Conservation (phyloP, 1,140 invertebrate species). For the Luehdorfia chinensis region DNA sequence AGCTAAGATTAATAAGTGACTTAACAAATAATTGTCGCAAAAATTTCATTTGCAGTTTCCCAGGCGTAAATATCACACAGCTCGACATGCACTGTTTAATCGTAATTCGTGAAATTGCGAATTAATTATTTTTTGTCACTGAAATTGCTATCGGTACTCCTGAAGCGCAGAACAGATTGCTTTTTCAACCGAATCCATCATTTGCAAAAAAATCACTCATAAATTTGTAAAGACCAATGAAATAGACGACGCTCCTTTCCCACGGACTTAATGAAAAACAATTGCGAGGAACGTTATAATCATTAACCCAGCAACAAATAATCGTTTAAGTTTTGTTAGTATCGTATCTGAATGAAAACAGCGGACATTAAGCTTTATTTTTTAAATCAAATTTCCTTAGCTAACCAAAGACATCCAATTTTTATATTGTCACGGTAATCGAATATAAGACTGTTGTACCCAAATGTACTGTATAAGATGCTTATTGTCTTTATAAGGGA, state of each 20-base stretch:
- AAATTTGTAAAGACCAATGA: slow-evolving; percentile 37
- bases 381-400: no score
- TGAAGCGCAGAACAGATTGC: slow-evolving; percentile 54
- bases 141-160: slow-evolving; percentile 21
- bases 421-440: no score
- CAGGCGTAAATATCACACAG: slow-evolving; percentile 16
- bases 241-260: slow-evolving; percentile 45
- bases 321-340: no score
- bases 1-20: no score
- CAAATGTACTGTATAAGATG: no score
- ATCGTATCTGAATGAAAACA: no score
- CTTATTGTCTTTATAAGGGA: no score
- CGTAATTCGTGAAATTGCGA: slow-evolving; percentile 39
- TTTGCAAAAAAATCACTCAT: slow-evolving; percentile 48
- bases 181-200: slow-evolving; percentile 35
- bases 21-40: no score
- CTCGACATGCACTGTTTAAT: slow-evolving; percentile 50
- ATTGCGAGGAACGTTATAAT: slow-evolving; percentile 9
- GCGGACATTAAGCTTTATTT: no score
- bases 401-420: no score
- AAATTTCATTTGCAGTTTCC: slow-evolving; percentile 4
- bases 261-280: slow-evolving; percentile 35
- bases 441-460: no score
- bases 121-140: slow-evolving; percentile 37
- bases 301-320: slow-evolving; percentile 23